phyloP scores from a whole-genome alignment of 2,888 invertebrate species.

The Bugulina stolonifera region DNA sequence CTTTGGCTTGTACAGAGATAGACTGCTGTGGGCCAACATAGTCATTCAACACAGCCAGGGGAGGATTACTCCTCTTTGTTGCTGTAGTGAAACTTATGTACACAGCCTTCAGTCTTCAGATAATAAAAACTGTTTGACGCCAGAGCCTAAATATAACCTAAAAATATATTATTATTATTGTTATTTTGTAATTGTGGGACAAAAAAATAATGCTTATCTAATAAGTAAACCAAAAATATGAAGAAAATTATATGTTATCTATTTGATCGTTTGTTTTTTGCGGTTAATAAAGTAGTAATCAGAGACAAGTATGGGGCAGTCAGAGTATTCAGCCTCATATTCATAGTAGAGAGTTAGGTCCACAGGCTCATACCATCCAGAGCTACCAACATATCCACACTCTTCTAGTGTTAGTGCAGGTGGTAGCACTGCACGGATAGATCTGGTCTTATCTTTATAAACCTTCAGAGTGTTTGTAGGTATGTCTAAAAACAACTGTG shows the following conservation, averaged over 20 bases:
- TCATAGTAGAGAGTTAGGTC: slow-evolving; percentile 45
- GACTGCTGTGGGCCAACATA: too few relatives aligned
- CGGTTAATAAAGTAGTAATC: slow-evolving; percentile 43
- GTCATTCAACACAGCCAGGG: too few relatives aligned
- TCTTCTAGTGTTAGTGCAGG: slow-evolving; percentile 40
- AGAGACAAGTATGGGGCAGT: slow-evolving; percentile 47
- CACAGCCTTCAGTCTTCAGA: too few relatives aligned
- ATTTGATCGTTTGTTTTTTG: not conserved
- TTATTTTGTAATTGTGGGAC: too few relatives aligned
- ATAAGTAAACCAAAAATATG: not conserved
- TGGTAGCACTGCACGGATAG: slow-evolving; percentile 37
- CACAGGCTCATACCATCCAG: slow-evolving; percentile 35
- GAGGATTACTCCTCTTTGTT: too few relatives aligned
- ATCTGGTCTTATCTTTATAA: slow-evolving; percentile 40
- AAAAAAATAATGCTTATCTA: not conserved
- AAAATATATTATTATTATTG: too few relatives aligned
- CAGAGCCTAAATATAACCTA: too few relatives aligned
- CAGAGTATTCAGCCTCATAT: slow-evolving; percentile 45
- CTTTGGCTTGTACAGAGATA: too few relatives aligned
- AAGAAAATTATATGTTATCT: not conserved
- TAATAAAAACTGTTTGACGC: too few relatives aligned
- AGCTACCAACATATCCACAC: slow-evolving; percentile 39
- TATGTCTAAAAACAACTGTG: slow-evolving; percentile 1
- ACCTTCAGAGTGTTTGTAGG: slow-evolving; percentile 29
- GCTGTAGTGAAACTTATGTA: too few relatives aligned